Evolutionary conservation across 35 echinoderm and acorn worm species (phyloP).

Genomic region (Eucidaris tribuloides): DNA sequence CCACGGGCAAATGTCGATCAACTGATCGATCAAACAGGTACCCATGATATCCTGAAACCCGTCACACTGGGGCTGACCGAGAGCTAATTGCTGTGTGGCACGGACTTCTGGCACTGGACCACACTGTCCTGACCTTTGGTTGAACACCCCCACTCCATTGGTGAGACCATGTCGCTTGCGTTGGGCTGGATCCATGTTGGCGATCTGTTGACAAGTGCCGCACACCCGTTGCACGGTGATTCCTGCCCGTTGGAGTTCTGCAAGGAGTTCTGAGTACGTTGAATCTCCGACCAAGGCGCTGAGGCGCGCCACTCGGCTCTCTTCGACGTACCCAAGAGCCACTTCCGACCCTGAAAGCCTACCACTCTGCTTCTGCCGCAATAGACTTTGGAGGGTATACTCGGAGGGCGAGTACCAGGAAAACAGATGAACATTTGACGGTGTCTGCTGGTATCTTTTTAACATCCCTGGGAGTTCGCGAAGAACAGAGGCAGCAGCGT

Average conservation of each 20-base stretch:
- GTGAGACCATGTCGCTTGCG: background rate
- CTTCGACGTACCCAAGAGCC: slow-evolving; percentile 9
- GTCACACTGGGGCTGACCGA: background rate
- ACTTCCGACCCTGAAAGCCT: background rate
- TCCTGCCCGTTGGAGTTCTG: background rate
- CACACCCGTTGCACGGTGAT: background rate
- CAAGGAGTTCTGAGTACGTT: background rate
- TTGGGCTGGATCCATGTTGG: background rate
- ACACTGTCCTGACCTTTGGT: background rate
- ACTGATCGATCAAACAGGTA: background rate
- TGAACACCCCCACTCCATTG: slow-evolving; percentile 11
- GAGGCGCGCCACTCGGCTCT: slow-evolving; percentile 6
- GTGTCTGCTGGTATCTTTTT: background rate
- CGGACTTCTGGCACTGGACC: slow-evolving; percentile 8
- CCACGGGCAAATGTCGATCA: background rate
- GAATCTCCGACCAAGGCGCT: slow-evolving; percentile 3
- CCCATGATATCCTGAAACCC: slow-evolving; percentile 5
- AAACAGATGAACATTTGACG: slow-evolving; percentile 3
- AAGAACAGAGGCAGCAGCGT: background rate
- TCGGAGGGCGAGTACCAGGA: slow-evolving; percentile 8
- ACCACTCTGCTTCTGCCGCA: background rate
- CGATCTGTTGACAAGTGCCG: background rate
- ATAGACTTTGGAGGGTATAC: slow-evolving; percentile 1
- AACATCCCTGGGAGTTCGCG: slow-evolving; percentile 7
- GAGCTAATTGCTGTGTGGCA: background rate